Conservation (phyloP, 2,888 invertebrate genomes). For the Caenorhabditis angaria region DNA sequence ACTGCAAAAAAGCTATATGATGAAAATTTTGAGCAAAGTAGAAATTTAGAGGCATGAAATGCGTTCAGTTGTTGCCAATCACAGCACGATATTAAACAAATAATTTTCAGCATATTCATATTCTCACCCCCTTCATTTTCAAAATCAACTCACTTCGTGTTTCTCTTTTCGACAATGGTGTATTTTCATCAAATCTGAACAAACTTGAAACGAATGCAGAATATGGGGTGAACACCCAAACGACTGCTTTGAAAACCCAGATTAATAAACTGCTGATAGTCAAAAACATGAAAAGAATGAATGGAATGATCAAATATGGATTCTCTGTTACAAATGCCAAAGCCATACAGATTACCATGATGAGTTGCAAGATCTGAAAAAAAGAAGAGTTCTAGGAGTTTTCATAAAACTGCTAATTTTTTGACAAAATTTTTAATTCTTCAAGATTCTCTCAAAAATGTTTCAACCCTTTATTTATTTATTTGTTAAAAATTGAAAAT, state of each 20-base stretch:
- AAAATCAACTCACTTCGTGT: conserved; percentile 17
- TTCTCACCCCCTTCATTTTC: no score
- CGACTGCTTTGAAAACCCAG: conserved; percentile 33
- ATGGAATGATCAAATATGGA: conserved; percentile 33
- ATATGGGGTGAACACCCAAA: conserved; percentile 32
- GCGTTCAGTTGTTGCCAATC: no score
- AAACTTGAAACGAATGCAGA: conserved; percentile 26
- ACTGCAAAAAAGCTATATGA: conserved; percentile 22
- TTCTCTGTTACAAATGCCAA: conserved; percentile 38
- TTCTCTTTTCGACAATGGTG: conserved; percentile 22
- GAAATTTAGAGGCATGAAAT: no score
- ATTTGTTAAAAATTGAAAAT: no score
- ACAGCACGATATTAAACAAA: no score
- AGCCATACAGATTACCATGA: conserved; percentile 32
- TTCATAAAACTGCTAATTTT: neutral
- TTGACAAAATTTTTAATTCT: neutral
- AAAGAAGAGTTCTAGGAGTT: neutral
- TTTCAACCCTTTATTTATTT: no score
- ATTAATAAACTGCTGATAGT: conserved; percentile 35
- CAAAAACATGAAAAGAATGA: conserved; percentile 42
- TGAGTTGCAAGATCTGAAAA: conserved; percentile 37
- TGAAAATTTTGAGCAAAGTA: neutral
- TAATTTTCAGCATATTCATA: no score
- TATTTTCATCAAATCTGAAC: conserved; percentile 26
- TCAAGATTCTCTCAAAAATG: neutral